phyloP scores from a whole-genome alignment of 2,797 vertebrate species.

The Falco peregrinus region DNA sequence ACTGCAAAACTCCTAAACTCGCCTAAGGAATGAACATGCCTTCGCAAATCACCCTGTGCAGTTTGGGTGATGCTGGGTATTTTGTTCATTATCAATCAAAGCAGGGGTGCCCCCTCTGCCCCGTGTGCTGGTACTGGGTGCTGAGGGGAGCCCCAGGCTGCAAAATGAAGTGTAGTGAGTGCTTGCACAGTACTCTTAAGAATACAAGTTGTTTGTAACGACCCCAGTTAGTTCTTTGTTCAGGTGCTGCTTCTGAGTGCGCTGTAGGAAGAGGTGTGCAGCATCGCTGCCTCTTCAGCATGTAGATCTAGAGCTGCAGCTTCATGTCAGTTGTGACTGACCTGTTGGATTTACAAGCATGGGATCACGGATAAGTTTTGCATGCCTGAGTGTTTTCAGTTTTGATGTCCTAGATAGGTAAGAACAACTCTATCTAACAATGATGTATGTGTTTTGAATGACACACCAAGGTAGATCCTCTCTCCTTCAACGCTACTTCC shows the following conservation, averaged over 20 bases:
- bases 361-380: rapidly evolving
- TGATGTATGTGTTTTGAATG: neutral
- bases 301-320: neutral
- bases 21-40: neutral
- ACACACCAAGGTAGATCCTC: neutral
- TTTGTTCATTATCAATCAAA: neutral
- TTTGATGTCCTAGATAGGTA: neutral
- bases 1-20: too few species aligned
- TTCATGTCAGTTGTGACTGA: neutral
- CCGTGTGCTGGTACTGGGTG: neutral
- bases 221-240: rapidly evolving
- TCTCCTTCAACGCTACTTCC: neutral
- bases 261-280: neutral
- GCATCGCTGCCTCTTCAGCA: neutral
- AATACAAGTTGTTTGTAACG: neutral
- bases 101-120: too few species aligned
- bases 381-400: neutral
- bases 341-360: neutral
- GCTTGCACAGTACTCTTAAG: rapidly evolving
- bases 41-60: rapidly evolving
- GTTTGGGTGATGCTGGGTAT: neutral
- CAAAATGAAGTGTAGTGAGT: neutral
- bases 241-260: neutral
- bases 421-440: neutral
- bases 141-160: neutral